These are phyloP conservation scores for Chouioia cunea DNA, from an alignment of 2,888 invertebrate genomes.

Conservation along the genomic window DNA sequence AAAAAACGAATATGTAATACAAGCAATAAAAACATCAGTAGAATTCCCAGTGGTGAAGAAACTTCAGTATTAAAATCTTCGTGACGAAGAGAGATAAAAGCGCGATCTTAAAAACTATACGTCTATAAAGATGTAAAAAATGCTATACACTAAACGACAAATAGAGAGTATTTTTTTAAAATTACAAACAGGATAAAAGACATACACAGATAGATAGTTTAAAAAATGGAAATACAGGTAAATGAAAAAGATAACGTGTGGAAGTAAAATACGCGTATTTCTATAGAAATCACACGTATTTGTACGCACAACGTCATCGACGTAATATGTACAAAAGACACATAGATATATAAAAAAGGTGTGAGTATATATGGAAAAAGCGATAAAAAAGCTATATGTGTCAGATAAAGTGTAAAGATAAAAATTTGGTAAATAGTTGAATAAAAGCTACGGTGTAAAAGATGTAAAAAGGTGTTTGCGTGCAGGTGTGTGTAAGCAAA, in stretches of 20 bases:
- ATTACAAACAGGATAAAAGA: constrained; percentile 47
- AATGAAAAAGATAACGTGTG: constrained; percentile 43
- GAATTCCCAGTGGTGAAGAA: constrained; percentile 11
- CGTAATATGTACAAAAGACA: constrained; percentile 7
- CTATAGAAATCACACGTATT: neutral
- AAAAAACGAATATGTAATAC: constrained; percentile 4
- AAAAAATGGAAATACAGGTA: constrained; percentile 21
- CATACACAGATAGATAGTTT: constrained; percentile 53
- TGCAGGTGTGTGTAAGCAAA: constrained; percentile 34
- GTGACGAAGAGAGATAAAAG: constrained; percentile 26
- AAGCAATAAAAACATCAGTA: constrained; percentile 20
- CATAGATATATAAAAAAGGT: neutral
- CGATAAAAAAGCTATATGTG: constrained; percentile 40
- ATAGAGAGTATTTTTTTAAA: constrained; percentile 47
- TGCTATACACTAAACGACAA: constrained; percentile 53
- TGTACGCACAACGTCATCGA: constrained; percentile 2
- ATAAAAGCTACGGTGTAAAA: constrained; percentile 47
- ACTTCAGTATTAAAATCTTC: constrained; percentile 6
- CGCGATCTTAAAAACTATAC: constrained; percentile 32
- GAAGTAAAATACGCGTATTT: constrained; percentile 14
- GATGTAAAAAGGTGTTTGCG: constrained; percentile 38
- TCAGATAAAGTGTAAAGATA: constrained; percentile 42
- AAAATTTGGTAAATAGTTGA: constrained; percentile 49
- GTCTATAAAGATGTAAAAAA: constrained; percentile 54
- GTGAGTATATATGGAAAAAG: neutral